phyloP scores from a whole-genome alignment of 2,888 invertebrate genomes.

The Tetranychus piercei region DNA sequence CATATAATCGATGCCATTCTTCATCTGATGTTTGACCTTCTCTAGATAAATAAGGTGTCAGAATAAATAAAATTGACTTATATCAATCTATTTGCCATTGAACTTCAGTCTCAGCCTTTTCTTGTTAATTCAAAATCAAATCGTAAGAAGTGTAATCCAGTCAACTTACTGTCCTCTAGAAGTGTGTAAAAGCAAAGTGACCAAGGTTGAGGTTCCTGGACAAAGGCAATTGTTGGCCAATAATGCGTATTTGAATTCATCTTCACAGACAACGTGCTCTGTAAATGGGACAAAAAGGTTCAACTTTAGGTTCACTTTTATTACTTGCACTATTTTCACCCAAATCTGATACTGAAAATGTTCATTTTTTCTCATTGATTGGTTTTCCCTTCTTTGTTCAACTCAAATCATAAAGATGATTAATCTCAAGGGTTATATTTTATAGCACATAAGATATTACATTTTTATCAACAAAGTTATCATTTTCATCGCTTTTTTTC shows the following conservation, averaged over 20 bases:
- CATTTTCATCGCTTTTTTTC: no score
- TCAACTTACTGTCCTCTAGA: constrained; percentile 85
- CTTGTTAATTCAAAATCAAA: neutral
- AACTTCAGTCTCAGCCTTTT: neutral
- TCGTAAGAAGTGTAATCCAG: no score
- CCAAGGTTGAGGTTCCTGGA: constrained; percentile 88
- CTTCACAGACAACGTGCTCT: constrained; percentile 89
- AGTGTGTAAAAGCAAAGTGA: constrained; percentile 83
- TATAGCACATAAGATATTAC: no score
- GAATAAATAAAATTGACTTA: neutral
- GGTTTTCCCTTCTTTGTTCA: no score
- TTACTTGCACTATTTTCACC: neutral
- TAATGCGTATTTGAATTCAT: constrained; percentile 94
- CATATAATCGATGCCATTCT: constrained; percentile 96
- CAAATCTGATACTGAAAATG: no score
- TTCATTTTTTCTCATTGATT: no score
- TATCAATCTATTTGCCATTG: neutral
- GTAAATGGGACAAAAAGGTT: constrained; percentile 17
- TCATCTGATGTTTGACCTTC: constrained; percentile 86
- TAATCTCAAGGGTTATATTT: neutral
- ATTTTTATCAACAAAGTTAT: no score
- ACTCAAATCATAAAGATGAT: neutral
- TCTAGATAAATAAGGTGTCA: constrained; percentile 37
- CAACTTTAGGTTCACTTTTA: neutral
- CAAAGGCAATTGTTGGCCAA: constrained; percentile 95